These are phyloP conservation scores for Scaeva pyrastri DNA, from an alignment of 2,888 invertebrate species.

Conservation along the genomic window DNA sequence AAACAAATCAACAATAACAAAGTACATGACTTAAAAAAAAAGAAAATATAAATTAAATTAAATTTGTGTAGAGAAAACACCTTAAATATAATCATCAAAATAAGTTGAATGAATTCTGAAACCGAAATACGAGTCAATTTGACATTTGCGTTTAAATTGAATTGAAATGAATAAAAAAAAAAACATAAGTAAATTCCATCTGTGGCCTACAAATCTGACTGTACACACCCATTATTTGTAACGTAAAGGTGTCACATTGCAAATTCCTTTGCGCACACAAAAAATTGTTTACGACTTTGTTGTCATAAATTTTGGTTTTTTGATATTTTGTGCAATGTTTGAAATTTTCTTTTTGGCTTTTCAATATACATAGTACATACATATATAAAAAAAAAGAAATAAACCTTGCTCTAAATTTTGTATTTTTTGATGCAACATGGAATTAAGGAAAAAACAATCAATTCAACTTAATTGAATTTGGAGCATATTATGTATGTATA, in stretches of 20 bases:
- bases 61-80: not conserved
- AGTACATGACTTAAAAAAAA: not conserved
- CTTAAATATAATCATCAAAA: not conserved
- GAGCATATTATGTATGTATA: too few relatives aligned
- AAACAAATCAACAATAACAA: not conserved
- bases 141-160: conserved; percentile 44
- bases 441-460: conserved; percentile 31
- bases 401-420: not conserved
- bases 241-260: conserved; percentile 30
- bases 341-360: conserved; percentile 27
- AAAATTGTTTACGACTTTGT: conserved; percentile 41
- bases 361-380: too few relatives aligned
- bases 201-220: conserved; percentile 1
- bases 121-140: conserved; percentile 50
- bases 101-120: conserved; percentile 55
- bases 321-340: conserved; percentile 17
- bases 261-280: conserved; percentile 41
- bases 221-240: conserved; percentile 8
- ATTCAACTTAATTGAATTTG: conserved; percentile 45
- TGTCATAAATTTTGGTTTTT: conserved; percentile 27
- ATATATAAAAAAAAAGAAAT: not conserved
- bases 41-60: not conserved
- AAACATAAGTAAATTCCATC: conserved; percentile 16
- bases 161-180: too few relatives aligned
- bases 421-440: not conserved